phyloP scores from a whole-genome alignment of 2,797 vertebrate species.

The Telmatherina bonti region DNA sequence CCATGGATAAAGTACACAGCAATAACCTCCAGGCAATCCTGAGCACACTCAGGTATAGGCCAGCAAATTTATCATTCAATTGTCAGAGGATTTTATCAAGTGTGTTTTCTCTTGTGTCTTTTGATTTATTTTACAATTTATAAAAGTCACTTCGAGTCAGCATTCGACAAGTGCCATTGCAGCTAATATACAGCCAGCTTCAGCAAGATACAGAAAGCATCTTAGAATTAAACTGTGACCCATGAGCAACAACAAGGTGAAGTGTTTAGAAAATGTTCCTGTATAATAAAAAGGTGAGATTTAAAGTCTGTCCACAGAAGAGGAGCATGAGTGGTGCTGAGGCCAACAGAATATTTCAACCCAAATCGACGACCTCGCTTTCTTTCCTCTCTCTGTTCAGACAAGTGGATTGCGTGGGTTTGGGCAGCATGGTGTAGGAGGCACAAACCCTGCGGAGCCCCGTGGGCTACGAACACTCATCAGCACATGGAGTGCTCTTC shows the following conservation, averaged over 20 bases:
- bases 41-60: slow-evolving; percentile 67
- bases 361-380: slow-evolving; percentile 67
- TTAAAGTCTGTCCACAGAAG: slow-evolving; percentile 35
- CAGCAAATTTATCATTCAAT: slow-evolving; percentile 85
- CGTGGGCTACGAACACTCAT: slow-evolving; percentile 81
- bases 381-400: slow-evolving; percentile 62
- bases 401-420: slow-evolving; percentile 77
- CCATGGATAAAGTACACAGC: slow-evolving; percentile 84
- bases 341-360: slow-evolving; percentile 59
- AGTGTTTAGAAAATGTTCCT: slow-evolving; percentile 43
- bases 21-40: slow-evolving; percentile 84
- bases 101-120: slow-evolving; percentile 76
- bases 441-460: slow-evolving; percentile 77
- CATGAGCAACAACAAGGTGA: slow-evolving; percentile 18
- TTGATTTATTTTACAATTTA: slow-evolving; percentile 84
- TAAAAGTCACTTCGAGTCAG: slow-evolving; percentile 78
- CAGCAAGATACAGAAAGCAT: slow-evolving; percentile 11
- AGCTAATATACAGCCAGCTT: slow-evolving; percentile 15
- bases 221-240: slow-evolving; percentile 27
- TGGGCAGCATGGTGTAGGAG: slow-evolving; percentile 76
- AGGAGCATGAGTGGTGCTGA: slow-evolving; percentile 42
- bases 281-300: slow-evolving; percentile 33
- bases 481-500: slow-evolving; percentile 78
- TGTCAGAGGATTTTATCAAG: slow-evolving; percentile 83
- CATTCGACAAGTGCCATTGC: slow-evolving; percentile 60